Conservation (phyloP, 2,888 invertebrate genomes). For the Tipula unca region DNA sequence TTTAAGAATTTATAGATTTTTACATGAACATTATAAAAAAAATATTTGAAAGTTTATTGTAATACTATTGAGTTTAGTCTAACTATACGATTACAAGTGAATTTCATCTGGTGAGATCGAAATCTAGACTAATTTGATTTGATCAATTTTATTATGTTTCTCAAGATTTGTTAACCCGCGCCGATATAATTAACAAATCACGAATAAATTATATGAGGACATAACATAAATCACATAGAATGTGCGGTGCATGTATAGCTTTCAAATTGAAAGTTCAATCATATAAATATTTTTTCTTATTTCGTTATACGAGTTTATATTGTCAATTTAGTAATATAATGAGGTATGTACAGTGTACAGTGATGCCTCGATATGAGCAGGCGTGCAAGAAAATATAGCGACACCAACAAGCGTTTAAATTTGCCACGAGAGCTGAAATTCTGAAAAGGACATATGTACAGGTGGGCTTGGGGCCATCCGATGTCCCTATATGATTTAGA, state of each 20-base stretch:
- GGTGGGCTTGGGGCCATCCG: too few species aligned
- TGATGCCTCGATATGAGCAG: too few species aligned
- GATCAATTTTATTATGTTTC: not conserved
- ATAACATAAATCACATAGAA: not conserved
- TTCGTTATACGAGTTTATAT: not conserved
- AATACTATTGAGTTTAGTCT: not conserved
- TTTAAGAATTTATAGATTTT: not conserved
- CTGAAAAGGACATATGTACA: too few species aligned
- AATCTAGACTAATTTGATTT: not conserved
- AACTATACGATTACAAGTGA: not conserved
- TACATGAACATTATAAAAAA: not conserved
- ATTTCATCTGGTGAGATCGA: not conserved
- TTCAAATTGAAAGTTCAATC: not conserved
- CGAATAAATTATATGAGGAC: not conserved
- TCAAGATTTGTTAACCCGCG: not conserved
- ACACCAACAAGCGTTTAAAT: too few species aligned
- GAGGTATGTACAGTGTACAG: too few species aligned
- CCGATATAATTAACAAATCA: not conserved
- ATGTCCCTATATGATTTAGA: too few species aligned
- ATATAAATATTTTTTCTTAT: not conserved
- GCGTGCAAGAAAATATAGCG: too few species aligned
- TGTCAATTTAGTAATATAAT: not conserved
- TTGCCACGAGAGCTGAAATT: too few species aligned
- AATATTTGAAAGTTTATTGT: not conserved
- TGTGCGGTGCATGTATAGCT: not conserved